Evolutionary conservation across 1,140 invertebrate species (phyloP), one percentile per base, ranked within the genome.

Genomic region (Drosophila prosaltans): DNA sequence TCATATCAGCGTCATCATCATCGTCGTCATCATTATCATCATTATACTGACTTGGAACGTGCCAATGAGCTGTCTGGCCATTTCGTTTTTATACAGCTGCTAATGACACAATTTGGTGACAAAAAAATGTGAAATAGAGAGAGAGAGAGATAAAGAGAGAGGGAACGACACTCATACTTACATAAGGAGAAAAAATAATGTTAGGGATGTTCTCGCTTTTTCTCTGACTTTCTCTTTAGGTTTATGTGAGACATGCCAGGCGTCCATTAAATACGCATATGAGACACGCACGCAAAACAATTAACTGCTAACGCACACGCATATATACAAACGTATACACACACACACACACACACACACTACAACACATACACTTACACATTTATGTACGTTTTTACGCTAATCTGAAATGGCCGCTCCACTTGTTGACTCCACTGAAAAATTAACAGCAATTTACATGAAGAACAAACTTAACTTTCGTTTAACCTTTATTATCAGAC

Each of bases 81-180:
- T 85, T 85, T 79, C 61, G 60, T 68, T 85, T 85, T 85, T 86
- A 86, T 85, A 71, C 70, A 71, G 81, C 82, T 86, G 82, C 82
- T 85, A 85, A 85, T 85, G 82, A 86, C 79, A 86, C 82, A 86
- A 85, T 85, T 85, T 85, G 79, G 82, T 70, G 83, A 81, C 79
- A 75, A 73, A 65, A 75, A 68, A 55, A 68, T 51, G 45, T 40
- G 8, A 32, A 3, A 5, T 51, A 51, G 39, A 8, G 8, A 6
- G 62, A 0, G 28, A 41, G 39, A 6, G 16, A 24, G 26, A 1
- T 28, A 28, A 28, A 55, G 40, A 6, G 21, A n/a, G 24, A 48
- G 30, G 8, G 39, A 11, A 10, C 9, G 24, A 51, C 3, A 8
- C 0, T 51, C 24, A 3, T 10, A 26, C 21, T 51, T 26, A 36